Evolutionary conservation across 1,140 invertebrate species (phyloP).

Genomic region (Papilio glaucus): DNA sequence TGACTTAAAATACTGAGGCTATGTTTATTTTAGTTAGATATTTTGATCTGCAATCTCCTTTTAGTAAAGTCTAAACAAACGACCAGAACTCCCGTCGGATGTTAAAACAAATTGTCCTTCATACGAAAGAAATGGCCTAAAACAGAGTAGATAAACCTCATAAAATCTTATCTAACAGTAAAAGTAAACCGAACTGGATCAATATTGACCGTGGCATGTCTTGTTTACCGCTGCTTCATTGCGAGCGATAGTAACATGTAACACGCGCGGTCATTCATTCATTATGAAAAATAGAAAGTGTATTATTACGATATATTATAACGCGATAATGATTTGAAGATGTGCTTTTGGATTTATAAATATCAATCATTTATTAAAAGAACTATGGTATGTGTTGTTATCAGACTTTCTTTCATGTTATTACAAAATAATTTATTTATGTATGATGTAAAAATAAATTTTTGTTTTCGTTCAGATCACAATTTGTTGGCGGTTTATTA

Average conservation of each 20-base stretch:
- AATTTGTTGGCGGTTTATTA: too few relatives aligned
- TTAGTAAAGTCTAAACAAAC: not conserved
- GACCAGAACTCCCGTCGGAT: not conserved
- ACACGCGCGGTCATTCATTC: not conserved
- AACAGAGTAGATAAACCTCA: slow-evolving; percentile 17
- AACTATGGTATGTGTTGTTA: too few relatives aligned
- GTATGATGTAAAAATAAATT: too few relatives aligned
- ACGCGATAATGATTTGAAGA: not conserved
- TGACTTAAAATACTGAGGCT: not conserved
- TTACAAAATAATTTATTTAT: too few relatives aligned
- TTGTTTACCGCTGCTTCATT: slow-evolving; percentile 25
- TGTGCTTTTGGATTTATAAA: too few relatives aligned
- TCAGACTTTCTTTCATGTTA: too few relatives aligned
- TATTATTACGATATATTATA: too few relatives aligned
- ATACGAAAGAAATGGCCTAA: slow-evolving; percentile 15
- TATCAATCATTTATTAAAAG: too few relatives aligned
- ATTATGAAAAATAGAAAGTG: not conserved
- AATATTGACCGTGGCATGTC: slow-evolving; percentile 27
- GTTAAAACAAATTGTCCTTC: slow-evolving; percentile 15
- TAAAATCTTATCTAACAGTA: too few relatives aligned
- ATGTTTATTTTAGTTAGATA: not conserved
- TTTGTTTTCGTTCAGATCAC: too few relatives aligned
- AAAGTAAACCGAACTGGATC: slow-evolving; percentile 16
- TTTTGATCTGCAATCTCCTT: not conserved
- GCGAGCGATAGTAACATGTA: not conserved